Evolutionary conservation across 2,888 invertebrate genomes (phyloP).

Genomic region (Lottia gigantea): DNA sequence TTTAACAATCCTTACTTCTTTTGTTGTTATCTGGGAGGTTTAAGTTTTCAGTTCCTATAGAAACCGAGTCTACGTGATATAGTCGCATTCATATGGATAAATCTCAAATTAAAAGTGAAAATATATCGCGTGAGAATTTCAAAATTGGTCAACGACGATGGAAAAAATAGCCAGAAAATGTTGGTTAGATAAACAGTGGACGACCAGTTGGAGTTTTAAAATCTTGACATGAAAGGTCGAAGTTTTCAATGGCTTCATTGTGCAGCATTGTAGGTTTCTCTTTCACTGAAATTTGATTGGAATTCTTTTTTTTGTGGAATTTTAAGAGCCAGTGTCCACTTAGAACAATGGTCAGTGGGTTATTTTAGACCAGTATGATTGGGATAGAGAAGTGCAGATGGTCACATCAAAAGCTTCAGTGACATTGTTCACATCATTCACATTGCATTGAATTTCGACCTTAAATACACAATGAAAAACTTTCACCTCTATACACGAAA

Average conservation of each 20-base stretch:
- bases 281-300: not conserved
- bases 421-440: conserved; percentile 4
- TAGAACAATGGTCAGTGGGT: conserved; percentile 4
- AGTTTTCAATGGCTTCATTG: too few relatives aligned
- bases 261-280: not conserved
- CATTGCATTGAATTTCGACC: not conserved
- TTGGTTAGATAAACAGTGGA: too few relatives aligned
- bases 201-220: too few relatives aligned
- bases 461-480: too few relatives aligned
- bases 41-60: conserved; percentile 8
- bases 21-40: conserved; percentile 2
- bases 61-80: not conserved
- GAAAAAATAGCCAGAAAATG: too few relatives aligned
- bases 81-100: not conserved
- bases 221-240: too few relatives aligned
- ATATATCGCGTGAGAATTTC: not conserved
- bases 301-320: not conserved
- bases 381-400: not conserved
- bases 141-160: conserved; percentile 2
- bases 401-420: not conserved
- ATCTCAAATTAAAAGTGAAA: conserved; percentile 4
- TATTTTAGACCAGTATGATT: not conserved
- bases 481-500: too few relatives aligned
- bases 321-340: not conserved
- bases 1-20: conserved; percentile 1